Evolutionary conservation across 2,888 invertebrate species (phyloP), one percentile per base, ranked within the genome.

Genomic region (Agrochola macilenta): DNA sequence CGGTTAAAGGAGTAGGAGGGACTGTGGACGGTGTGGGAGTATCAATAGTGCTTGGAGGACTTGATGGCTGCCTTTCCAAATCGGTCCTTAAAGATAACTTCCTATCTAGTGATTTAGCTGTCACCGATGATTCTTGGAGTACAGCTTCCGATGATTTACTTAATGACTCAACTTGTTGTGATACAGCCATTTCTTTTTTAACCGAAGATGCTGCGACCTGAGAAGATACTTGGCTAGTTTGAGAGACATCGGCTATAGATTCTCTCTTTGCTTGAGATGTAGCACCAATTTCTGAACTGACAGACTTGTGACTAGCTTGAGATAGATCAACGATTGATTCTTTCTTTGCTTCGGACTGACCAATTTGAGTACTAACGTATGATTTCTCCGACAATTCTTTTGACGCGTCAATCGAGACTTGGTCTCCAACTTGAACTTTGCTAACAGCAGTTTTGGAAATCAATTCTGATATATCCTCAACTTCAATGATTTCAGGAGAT

Each of bases 1-100:
- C 96, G 2, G 94, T 95, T 61, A 96, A 72, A 23, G 96, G 96
- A 3, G 96, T 96, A 0, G 95, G 94, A 4, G 95, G 96, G 1
- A 91, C 85, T 0, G 92, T 92, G 1, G 93, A 88, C 0, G 96
- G 95, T 0, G 93, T 94, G 0, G 93, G 93, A 9, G 93, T 94
- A 5, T 89, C 79, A 26, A 91, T 93, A 4, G 91, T 87, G n/a
- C 89, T 92, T 8, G 90, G 89, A 39, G 89, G 88, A 58, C 86
- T 90, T 17, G 90, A 90, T 14, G 65, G 49, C 74, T 90, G 88
- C 11, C 71, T 79, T 49, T 89, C 81, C 75, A 90, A 76, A 76
- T 90, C 89, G 26, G 83, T 90, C 8, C 69, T 76, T 76, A 92
- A 76, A 60, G 83, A 78, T n/a, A 91, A 71, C 35, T 89, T 82